Evolutionary conservation across 1,140 invertebrate genomes (phyloP), one percentile per base, ranked within the genome.

Genomic region (Solenopsis fugax): DNA sequence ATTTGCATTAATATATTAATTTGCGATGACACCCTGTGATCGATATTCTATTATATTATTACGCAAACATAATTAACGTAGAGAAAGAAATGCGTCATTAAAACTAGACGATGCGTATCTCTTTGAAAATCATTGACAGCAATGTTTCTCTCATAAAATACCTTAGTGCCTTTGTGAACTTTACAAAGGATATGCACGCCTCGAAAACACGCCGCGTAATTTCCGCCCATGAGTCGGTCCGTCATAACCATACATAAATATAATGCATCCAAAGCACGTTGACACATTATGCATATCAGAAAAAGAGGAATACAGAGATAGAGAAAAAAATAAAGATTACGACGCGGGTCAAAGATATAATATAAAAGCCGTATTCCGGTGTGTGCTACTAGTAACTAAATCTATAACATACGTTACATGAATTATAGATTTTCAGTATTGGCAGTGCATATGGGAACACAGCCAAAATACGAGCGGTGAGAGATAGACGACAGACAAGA

Each of bases 211-310:
- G 88, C 24, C 50, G 41, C 67, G 77, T 60, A 87, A 77, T 89
- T 89, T 90, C 76, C 77, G 76, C 50, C 21, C 29, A 21, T 62
- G 4, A 7, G 34, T 65, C 34, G 58, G 76, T 82, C 29, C 73
- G 65, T 29, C 89, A 58, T 62, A 89, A 64, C 56, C 71, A 60
- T 58, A 85, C 56, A 56, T 85, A 69, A 64, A 24, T 76, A 85
- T 64, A 75, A 89, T 91, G 88, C 73, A 88, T 73, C 82, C 88
- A 80, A 89, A 89, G 86, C 86, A 72, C 80, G 86, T 91, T 91
- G 90, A 91, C 90, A 76, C 76, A 86, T 91, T 54, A 91, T 91
- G 90, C 82, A 91, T 89, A 91, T 91, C 76, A 71, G 82, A 71
- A 72, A 82, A 73, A 82, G 72, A 84, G 58, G 52, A 58, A 29